A percentile compares a stretch with the other conserved stretches of the same genome.
phyloP scores from a whole-genome alignment of 1,140 invertebrate genomes.

The Penaeus vannamei region DNA sequence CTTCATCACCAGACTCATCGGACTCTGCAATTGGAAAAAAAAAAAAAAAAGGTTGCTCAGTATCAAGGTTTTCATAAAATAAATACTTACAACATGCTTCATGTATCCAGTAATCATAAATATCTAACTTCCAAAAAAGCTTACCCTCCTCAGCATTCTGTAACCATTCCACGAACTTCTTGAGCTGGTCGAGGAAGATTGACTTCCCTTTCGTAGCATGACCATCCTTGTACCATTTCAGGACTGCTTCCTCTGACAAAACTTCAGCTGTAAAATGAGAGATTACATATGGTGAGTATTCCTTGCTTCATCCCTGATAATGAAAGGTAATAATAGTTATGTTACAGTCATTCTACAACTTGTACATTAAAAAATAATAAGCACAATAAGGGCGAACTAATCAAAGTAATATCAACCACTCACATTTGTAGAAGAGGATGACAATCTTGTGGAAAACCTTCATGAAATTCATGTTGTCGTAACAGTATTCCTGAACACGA shows the following conservation, averaged over 20 bases:
- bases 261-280: conserved; percentile 79
- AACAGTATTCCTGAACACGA: conserved; percentile 97
- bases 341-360: neutral
- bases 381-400: neutral
- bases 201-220: conserved; percentile 95
- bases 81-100: too few relatives aligned
- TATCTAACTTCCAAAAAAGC: neutral
- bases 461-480: conserved; percentile 99
- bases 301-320: neutral
- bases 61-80: too few relatives aligned
- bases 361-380: neutral
- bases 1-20: conserved; percentile 56
- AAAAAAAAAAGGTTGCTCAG: neutral
- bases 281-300: conserved; percentile 43
- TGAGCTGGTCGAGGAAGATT: conserved; percentile 97
- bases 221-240: conserved; percentile 94
- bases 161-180: conserved; percentile 96
- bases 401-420: conserved; percentile 67
- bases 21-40: conserved; percentile 35
- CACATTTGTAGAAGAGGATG: conserved; percentile 94
- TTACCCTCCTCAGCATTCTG: conserved; percentile 92
- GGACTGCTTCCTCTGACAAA: conserved; percentile 90
- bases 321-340: conserved; percentile 17
- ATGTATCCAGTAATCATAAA: neutral
- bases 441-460: conserved; percentile 98